phyloP scores from a whole-genome alignment of 2,888 invertebrate species.

The Arrhopalites spinosus region DNA sequence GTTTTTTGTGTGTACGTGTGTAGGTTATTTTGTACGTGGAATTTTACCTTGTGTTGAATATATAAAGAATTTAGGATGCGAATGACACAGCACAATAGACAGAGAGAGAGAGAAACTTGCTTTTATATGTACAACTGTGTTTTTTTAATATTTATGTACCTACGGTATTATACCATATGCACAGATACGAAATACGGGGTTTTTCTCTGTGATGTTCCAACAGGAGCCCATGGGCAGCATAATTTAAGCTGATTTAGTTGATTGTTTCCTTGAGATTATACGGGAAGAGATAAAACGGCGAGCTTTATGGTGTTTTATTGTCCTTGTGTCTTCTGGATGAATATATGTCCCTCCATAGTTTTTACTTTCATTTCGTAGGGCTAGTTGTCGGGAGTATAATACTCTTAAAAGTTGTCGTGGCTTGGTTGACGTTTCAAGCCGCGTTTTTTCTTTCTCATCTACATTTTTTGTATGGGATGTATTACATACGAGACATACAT shows the following conservation, averaged over 20 bases:
- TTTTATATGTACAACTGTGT: too few species aligned
- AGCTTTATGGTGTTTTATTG: background rate
- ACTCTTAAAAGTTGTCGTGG: background rate
- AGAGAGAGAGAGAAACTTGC: background rate
- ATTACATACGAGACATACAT: too few species aligned
- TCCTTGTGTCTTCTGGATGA: background rate
- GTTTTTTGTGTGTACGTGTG: background rate
- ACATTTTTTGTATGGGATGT: background rate
- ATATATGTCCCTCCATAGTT: background rate
- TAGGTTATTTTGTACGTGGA: background rate
- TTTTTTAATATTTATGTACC: too few species aligned
- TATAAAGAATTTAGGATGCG: background rate
- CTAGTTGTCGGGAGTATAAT: background rate
- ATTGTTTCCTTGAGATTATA: constrained; percentile 5
- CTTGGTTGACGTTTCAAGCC: background rate
- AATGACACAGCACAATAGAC: background rate
- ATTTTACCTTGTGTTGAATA: background rate
- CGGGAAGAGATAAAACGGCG: background rate
- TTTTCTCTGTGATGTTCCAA: background rate
- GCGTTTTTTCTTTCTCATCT: background rate
- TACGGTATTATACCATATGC: too few species aligned
- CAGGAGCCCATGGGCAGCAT: background rate
- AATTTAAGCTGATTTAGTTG: constrained; percentile 3
- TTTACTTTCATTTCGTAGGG: background rate
- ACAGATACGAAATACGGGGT: too few species aligned